phyloP scores from a whole-genome alignment of 1,140 invertebrate species.

The Ericerus pela region DNA sequence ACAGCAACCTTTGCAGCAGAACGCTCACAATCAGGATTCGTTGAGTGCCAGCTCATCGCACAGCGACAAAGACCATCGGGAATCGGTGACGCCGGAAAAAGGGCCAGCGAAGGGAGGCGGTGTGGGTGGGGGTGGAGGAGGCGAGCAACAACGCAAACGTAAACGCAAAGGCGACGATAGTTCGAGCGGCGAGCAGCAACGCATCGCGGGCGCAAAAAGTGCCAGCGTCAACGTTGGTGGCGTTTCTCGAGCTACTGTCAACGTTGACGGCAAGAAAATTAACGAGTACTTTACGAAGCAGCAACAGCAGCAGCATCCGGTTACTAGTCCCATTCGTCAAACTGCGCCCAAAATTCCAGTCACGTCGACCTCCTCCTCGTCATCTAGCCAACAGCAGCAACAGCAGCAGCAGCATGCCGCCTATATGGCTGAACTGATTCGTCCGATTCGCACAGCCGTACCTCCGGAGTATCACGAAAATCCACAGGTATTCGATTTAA shows the following conservation, averaged over 20 bases:
- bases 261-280: neutral
- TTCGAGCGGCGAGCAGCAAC: constrained; percentile 7
- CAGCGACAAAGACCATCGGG: constrained; percentile 2
- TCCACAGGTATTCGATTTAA: neutral
- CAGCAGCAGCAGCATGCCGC: neutral
- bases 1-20: neutral
- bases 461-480: neutral
- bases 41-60: neutral
- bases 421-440: neutral
- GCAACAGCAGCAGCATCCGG: no score
- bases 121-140: no score
- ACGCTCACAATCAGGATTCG: neutral
- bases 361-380: neutral
- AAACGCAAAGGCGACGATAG: constrained; percentile 8
- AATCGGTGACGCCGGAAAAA: constrained; percentile 4
- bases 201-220: no score
- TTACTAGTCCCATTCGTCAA: neutral
- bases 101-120: no score
- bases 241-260: neutral
- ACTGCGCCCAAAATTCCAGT: neutral
- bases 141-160: neutral
- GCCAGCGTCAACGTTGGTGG: neutral
- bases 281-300: neutral
- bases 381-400: no score
- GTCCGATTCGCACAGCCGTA: neutral